A percentile compares a stretch with the other conserved stretches of the same genome.
Conservation (phyloP, 2,888 invertebrate species). For the Myopa testacea region DNA sequence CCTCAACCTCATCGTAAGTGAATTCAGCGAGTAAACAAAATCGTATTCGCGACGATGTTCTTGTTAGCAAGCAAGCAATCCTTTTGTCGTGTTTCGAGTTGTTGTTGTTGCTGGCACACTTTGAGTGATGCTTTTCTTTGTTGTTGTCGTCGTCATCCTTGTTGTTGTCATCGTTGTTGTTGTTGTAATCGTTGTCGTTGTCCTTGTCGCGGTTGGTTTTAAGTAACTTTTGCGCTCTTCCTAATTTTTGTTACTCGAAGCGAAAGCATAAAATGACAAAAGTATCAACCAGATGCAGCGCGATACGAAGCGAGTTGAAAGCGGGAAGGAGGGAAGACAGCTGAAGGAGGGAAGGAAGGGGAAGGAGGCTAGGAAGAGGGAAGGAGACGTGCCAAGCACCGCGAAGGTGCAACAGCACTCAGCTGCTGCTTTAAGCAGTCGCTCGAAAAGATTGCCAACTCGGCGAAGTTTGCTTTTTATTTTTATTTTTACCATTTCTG, state of each 20-base stretch:
- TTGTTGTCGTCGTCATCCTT: neutral
- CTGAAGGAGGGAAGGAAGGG: no score
- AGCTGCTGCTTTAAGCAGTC: constrained; percentile 5
- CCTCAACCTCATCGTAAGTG: constrained; percentile 28
- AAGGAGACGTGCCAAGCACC: neutral
- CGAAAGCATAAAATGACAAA: neutral
- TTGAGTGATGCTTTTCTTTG: no score
- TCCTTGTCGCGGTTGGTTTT: neutral
- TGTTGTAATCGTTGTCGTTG: neutral
- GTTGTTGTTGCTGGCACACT: neutral
- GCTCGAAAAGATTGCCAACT: neutral
- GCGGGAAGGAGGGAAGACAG: neutral
- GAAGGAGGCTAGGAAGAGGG: no score
- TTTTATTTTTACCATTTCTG: neutral
- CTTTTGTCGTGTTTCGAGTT: neutral
- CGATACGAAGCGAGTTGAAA: neutral
- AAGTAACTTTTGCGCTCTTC: neutral
- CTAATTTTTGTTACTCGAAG: neutral
- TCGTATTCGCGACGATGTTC: neutral
- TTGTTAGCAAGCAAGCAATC: neutral
- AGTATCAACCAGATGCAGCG: neutral
- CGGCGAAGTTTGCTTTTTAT: no score
- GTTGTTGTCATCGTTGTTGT: neutral
- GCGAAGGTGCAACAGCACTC: neutral
- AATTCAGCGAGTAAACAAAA: constrained; percentile 12